These are phyloP conservation scores for Xenopus petersii DNA, from an alignment of 2,797 vertebrate species.

Conservation along the genomic window DNA sequence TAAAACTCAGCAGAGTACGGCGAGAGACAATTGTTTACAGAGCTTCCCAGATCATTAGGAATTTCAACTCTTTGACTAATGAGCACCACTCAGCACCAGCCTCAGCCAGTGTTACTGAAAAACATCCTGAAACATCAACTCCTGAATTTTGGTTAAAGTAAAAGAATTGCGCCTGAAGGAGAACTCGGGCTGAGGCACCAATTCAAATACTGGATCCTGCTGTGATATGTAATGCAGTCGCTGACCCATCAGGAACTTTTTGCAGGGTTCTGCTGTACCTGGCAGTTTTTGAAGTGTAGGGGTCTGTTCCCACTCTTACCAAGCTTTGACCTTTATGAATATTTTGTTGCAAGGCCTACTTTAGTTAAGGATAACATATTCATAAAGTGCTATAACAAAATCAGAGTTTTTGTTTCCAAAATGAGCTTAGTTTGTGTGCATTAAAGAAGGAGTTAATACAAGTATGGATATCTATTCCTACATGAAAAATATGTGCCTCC, in stretches of 20 bases:
- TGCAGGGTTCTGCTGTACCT: background rate
- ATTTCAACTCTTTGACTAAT: constrained; percentile 45
- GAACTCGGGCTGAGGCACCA: constrained; percentile 10
- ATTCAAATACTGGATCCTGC: background rate
- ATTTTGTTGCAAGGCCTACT: too few relatives aligned
- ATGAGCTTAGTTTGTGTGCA: too few relatives aligned
- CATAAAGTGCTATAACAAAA: too few relatives aligned
- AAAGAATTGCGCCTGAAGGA: constrained; percentile 21
- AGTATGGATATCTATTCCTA: too few relatives aligned
- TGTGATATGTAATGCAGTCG: background rate
- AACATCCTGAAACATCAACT: constrained; percentile 29
- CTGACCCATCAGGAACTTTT: background rate
- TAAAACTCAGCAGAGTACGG: constrained; percentile 34
- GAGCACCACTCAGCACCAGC: constrained; percentile 33
- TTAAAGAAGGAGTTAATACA: too few relatives aligned
- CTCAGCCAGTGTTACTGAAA: constrained; percentile 38
- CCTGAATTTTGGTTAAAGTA: constrained; percentile 21
- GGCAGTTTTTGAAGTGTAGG: background rate
- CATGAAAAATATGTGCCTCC: too few relatives aligned
- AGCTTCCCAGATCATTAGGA: constrained; percentile 45
- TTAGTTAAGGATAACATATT: too few relatives aligned
- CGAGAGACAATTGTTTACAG: constrained; percentile 48
- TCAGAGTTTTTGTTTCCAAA: too few relatives aligned
- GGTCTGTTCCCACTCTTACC: too few relatives aligned
- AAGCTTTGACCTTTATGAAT: too few relatives aligned